Base-by-base conservation (phyloP, 2,113 vertebrate species). In the Sterrhoptilus dennistouni region DNA sequence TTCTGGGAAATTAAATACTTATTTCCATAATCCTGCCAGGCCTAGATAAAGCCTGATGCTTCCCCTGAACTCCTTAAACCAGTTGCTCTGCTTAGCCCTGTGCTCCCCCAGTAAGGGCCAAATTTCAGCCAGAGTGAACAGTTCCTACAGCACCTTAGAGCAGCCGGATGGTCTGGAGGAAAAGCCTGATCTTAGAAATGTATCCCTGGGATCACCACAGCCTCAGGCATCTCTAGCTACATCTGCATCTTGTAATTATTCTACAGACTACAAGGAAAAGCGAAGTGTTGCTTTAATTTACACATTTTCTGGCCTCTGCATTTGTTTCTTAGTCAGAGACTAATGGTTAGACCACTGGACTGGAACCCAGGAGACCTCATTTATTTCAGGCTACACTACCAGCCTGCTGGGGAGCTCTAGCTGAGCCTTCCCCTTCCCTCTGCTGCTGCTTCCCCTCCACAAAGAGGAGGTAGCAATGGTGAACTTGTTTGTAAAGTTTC, bases 301-400 rank as follows among this genome's bases (percentile, higher is more conserved):
- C n/a, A 44, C 25, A 2, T 94, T 96, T 95, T 82, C 71, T 83
- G 82, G 71, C 75, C 75, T 89, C 82, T 80, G 70, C 87, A 91
- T 96, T 95, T 94, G 94, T 95, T 95, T 96, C 74, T 76, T 96
- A 91, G 93, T 83, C 93, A 96, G 95, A 96, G 87, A 97, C 91
- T 89, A 96, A 92, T 97, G 93, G 93, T 66, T 84, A 85, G 82
- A 94, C 89, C 91, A 90, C 82, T 83, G 94, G 82, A 54, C 89
- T 96, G 89, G 94, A 95, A 95, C 93, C 90, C 91, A 95, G 84
- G 94, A 96, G 95, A 91, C 91, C 94, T 96, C 68, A 93, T 97
- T 96, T 97, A 93, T 94, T 95, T 95, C 87, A 66, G 66, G 70
- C 89, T 79, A 13, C 13, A 35, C 89, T 82, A 56, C 91, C 66